Base-by-base conservation (phyloP, 2,797 vertebrate species). In the Rhodeus uyekii region DNA sequence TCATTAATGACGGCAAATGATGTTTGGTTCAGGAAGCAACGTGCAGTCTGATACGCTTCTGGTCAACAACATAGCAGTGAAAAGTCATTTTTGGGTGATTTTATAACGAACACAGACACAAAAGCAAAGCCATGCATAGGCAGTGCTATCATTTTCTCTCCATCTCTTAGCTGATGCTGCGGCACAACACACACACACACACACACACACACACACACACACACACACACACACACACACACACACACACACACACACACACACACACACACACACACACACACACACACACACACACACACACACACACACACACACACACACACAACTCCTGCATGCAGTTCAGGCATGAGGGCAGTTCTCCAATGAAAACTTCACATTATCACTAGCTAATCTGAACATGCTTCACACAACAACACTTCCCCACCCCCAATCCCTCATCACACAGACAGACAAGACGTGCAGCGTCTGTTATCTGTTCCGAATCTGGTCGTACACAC, bases 271-370 rank as follows among this genome's bases (percentile, higher is more conserved):
- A n/a, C n/a, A n/a, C n/a, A n/a, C n/a, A n/a, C n/a, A n/a, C n/a
- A n/a, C n/a, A n/a, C n/a, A n/a, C n/a, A n/a, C n/a, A n/a, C n/a
- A n/a, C n/a, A n/a, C n/a, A n/a, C n/a, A n/a, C n/a, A n/a, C n/a
- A n/a, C n/a, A n/a, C n/a, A n/a, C n/a, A n/a, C n/a, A n/a, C n/a
- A n/a, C n/a, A n/a, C n/a, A n/a, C 84, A 89, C 90, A 90, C 86
- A 84, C 88, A 88, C 48, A 2, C 88, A 77, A 81, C 60, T 76
- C 86, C 87, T 90, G 81, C 83, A 72, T 71, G 60, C 58, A 55
- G 72, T 53, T 53, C 50, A 63, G 38, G 81, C 85, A 89, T 87
- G n/a, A 53, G 36, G 46, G 46, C 61, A 58, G 18, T 8, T 53
- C 65, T 64, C 27, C 34, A 46, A 19, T 42, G 24, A 53, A 67